A percentile compares a stretch with the other conserved stretches of the same genome.
Evolutionary conservation across 1,140 invertebrate species (phyloP).

Genomic region (fruit fly (Drosophila melanogaster)): Release_6_plus_ISO1_MT NC_004354.4:15891001-15891500

Average conservation of each 20-base stretch:
- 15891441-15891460: slow-evolving; percentile 85
- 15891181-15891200: slow-evolving; percentile 88
- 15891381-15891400: slow-evolving; percentile 90
- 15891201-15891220: slow-evolving; percentile 89
- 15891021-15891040: slow-evolving; percentile 86
- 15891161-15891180: slow-evolving; percentile 88
- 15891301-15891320: background rate
- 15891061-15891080: slow-evolving; percentile 87
- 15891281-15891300: slow-evolving; percentile 84
- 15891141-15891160: slow-evolving; percentile 86
- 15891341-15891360: slow-evolving; percentile 17
- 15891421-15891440: slow-evolving; percentile 85
- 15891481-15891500: background rate
- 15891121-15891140: slow-evolving; percentile 82
- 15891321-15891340: slow-evolving; percentile 21
- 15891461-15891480: slow-evolving; percentile 30
- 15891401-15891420: slow-evolving; percentile 87
- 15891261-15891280: slow-evolving; percentile 86
- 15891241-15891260: slow-evolving; percentile 86
- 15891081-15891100: slow-evolving; percentile 89
- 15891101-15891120: slow-evolving; percentile 64
- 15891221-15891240: slow-evolving; percentile 87
- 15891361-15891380: slow-evolving; percentile 88
- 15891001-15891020: slow-evolving; percentile 88
- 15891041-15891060: slow-evolving; percentile 89